A percentile compares a stretch with the other conserved stretches of the same genome.
phyloP scores from a whole-genome alignment of 2,888 invertebrate species.

The Blera fallax region DNA sequence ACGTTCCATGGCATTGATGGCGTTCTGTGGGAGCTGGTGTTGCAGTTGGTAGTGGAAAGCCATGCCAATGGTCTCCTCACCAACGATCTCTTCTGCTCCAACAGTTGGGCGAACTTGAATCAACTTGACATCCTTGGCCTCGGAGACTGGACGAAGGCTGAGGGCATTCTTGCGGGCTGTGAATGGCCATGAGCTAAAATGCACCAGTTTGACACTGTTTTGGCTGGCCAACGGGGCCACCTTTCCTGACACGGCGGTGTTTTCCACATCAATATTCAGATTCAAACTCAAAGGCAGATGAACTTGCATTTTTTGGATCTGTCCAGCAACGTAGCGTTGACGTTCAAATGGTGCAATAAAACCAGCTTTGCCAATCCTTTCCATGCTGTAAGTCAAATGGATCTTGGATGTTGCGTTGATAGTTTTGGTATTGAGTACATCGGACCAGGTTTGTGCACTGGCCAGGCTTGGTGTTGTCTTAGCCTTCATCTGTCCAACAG shows the following conservation, averaged over 20 bases:
- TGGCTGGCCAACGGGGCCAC: conserved; percentile 82
- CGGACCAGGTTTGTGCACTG: conserved; percentile 60
- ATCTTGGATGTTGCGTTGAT: conserved; percentile 82
- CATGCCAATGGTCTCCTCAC: conserved; percentile 83
- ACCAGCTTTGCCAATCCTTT: conserved; percentile 85
- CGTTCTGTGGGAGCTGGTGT: conserved; percentile 80
- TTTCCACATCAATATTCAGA: conserved; percentile 82
- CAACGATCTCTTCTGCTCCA: conserved; percentile 81
- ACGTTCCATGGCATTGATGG: conserved; percentile 76
- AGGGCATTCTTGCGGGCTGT: conserved; percentile 84
- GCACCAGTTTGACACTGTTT: conserved; percentile 83
- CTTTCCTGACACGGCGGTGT: conserved; percentile 82
- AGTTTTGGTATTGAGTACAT: conserved; percentile 74
- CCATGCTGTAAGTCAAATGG: conserved; percentile 83
- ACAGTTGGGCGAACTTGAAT: conserved; percentile 80
- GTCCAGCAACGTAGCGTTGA: conserved; percentile 84
- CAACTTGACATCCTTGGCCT: conserved; percentile 81
- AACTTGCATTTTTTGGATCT: conserved; percentile 84
- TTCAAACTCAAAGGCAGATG: conserved; percentile 83
- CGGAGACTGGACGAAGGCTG: conserved; percentile 83
- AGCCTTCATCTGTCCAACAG: conserved; percentile 83
- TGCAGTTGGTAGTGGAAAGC: conserved; percentile 84
- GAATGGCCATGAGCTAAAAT: conserved; percentile 86
- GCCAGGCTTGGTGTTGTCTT: conserved; percentile 74
- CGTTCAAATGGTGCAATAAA: conserved; percentile 86